A percentile compares a stretch with the other conserved stretches of the same genome.
Evolutionary conservation across 2,888 invertebrate species (phyloP).

Genomic region (Lamellibrachia columna): DNA sequence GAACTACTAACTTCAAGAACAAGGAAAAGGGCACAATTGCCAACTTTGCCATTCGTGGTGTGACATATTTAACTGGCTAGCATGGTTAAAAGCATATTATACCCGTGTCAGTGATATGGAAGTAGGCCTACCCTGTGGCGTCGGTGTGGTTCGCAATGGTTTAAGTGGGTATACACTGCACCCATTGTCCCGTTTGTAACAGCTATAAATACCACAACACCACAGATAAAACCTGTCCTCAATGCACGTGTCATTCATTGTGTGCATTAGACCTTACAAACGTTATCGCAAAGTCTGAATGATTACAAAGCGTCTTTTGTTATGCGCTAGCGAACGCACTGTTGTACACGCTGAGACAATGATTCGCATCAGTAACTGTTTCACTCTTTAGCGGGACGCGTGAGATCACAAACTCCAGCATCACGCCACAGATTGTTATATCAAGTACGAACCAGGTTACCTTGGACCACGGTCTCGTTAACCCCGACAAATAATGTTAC

Average conservation of each 20-base stretch:
- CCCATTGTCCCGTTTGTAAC: background rate
- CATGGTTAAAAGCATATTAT: background rate
- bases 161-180: background rate
- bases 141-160: no score
- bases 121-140: no score
- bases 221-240: background rate
- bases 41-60: no score
- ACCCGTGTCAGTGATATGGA: no score
- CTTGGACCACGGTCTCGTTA: no score
- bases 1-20: no score
- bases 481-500: no score
- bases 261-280: background rate
- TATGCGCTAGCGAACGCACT: background rate
- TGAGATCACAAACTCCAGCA: no score
- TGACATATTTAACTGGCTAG: background rate
- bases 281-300: background rate
- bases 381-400: background rate
- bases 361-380: background rate
- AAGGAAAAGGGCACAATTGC: no score
- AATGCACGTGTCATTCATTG: background rate
- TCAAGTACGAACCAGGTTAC: no score
- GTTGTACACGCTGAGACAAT: background rate
- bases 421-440: no score
- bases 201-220: background rate
- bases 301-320: background rate